phyloP scores from a whole-genome alignment of 2,113 vertebrate genomes.

The Sarotherodon lohbergeri region DNA sequence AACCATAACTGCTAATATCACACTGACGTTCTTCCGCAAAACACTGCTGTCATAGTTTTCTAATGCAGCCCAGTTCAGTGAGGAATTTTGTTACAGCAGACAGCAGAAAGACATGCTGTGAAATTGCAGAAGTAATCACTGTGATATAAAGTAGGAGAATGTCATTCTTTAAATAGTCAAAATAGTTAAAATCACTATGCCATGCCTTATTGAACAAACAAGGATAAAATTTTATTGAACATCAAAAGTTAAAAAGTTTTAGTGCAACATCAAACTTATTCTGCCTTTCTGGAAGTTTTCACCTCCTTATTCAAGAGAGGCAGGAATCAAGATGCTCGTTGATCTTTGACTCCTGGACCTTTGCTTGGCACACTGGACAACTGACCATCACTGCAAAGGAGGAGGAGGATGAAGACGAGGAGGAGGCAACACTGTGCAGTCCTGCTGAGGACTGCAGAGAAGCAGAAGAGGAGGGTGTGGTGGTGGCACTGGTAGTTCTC shows the following conservation, averaged over 20 bases:
- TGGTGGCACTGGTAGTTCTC: background rate
- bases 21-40: background rate
- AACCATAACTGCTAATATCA: background rate
- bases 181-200: background rate
- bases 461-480: background rate
- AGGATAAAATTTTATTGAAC: background rate
- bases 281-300: background rate
- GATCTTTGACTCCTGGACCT: constrained; percentile 78
- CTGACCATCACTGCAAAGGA: constrained; percentile 57
- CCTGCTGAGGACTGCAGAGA: background rate
- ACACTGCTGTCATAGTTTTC: background rate
- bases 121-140: background rate
- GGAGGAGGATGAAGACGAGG: background rate
- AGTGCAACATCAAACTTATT: background rate
- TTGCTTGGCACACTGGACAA: constrained; percentile 82
- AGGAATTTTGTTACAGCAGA: background rate
- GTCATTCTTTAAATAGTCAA: background rate
- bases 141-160: background rate
- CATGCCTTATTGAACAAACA: background rate
- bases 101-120: background rate
- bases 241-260: background rate
- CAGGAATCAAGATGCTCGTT: constrained; percentile 89
- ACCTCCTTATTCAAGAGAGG: constrained; percentile 55
- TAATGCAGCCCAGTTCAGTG: background rate
- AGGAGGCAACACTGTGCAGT: background rate